phyloP scores from a whole-genome alignment of 2,797 vertebrate species.

The Pachyuromys duprasi region DNA sequence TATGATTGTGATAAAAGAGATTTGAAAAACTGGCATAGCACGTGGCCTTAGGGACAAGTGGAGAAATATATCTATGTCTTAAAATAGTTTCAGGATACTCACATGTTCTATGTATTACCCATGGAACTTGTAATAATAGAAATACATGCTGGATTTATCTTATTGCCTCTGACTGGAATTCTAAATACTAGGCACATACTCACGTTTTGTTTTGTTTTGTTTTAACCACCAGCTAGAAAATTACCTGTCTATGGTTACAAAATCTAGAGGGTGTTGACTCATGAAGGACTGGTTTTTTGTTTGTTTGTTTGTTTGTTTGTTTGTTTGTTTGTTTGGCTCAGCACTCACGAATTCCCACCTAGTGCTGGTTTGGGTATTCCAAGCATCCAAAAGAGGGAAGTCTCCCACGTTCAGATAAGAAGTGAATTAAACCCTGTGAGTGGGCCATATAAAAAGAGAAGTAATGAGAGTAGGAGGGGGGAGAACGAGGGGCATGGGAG shows the following conservation, averaged over 20 bases:
- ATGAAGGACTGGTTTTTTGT: neutral
- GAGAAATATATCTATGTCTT: conserved; percentile 36
- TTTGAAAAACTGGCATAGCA: neutral
- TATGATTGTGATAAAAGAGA: neutral
- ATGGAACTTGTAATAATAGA: neutral
- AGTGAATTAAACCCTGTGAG: neutral
- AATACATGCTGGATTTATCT: conserved; percentile 43
- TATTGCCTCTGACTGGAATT: conserved; percentile 23
- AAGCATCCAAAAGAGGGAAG: neutral
- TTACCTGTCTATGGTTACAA: conserved; percentile 29
- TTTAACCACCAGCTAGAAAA: neutral
- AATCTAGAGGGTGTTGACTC: conserved; percentile 19
- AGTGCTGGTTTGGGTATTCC: neutral
- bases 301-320: neutral
- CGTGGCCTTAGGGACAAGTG: conserved; percentile 4
- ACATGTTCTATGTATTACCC: conserved; percentile 12
- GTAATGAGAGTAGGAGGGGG: neutral
- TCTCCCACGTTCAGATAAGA: neutral
- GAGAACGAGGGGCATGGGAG: neutral
- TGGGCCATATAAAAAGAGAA: neutral
- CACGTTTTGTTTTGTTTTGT: neutral
- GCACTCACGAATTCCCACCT: neutral
- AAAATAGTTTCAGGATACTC: conserved; percentile 34
- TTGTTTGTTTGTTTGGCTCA: neutral
- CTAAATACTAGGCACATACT: neutral